Evolutionary conservation across 2,113 vertebrate genomes (phyloP).

Genomic region (Charadrius vociferus): DNA sequence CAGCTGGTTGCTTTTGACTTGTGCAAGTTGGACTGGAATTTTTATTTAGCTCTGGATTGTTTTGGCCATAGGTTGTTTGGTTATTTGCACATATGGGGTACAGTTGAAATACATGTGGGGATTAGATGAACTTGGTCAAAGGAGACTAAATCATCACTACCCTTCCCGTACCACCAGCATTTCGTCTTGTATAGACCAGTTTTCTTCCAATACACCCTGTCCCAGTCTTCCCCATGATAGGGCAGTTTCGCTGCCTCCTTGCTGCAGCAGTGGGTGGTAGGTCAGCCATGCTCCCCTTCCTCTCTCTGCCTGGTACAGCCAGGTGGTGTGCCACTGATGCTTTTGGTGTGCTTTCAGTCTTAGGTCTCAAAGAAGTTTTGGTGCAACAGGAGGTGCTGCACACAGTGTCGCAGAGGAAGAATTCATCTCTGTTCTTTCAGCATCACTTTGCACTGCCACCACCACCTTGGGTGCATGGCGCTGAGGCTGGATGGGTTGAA

Average conservation of each 20-base stretch:
- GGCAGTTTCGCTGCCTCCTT: neutral
- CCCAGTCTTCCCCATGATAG: accelerated
- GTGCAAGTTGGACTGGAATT: neutral
- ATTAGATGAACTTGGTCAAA: neutral
- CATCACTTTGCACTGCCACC: neutral
- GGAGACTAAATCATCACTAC: neutral
- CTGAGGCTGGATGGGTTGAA: neutral
- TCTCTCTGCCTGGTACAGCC: neutral
- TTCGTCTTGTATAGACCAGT: neutral
- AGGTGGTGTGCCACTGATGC: neutral
- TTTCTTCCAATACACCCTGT: neutral
- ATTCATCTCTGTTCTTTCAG: neutral
- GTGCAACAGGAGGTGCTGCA: neutral
- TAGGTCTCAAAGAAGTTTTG: neutral
- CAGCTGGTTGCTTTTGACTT: neutral
- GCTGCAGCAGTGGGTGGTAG: neutral
- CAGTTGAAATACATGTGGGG: neutral
- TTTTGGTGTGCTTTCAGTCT: neutral
- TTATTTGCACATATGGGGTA: neutral
- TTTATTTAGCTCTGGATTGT: neutral
- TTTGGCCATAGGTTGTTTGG: neutral
- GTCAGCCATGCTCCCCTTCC: neutral
- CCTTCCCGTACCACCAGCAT: neutral
- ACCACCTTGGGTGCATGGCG: neutral
- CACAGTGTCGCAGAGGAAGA: accelerated